Conservation (phyloP, 2,888 invertebrate genomes). For the Lasioglossum villosulum region DNA sequence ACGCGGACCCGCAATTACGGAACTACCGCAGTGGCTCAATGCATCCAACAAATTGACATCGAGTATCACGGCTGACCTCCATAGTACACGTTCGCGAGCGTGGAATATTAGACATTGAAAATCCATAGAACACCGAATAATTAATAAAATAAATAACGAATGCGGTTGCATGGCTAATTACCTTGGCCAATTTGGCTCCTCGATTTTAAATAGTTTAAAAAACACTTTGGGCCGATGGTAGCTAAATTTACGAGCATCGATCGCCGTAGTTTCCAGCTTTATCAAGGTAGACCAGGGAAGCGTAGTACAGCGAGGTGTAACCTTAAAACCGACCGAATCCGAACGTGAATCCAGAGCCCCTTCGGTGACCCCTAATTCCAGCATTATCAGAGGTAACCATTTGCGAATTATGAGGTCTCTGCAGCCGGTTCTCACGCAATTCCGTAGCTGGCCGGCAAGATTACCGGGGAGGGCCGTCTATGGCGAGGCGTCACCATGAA, state of each 20-base stretch:
- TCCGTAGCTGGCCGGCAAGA: slow-evolving; percentile 35
- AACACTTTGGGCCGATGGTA: neutral
- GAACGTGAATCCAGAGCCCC: slow-evolving; percentile 13
- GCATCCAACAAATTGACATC: slow-evolving; percentile 32
- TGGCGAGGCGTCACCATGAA: slow-evolving; percentile 53
- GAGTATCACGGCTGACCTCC: slow-evolving; percentile 10
- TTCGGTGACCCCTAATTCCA: slow-evolving; percentile 32
- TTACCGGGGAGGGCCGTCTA: slow-evolving; percentile 33
- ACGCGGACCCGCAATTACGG: slow-evolving; percentile 20
- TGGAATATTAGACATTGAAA: neutral
- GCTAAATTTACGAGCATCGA: neutral
- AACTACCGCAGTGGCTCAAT: slow-evolving; percentile 3
- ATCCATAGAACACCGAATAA: neutral
- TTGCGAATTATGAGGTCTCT: slow-evolving; percentile 42
- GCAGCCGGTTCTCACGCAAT: slow-evolving; percentile 43
- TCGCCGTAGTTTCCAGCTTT: neutral
- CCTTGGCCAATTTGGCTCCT: neutral
- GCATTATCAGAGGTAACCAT: slow-evolving; percentile 53
- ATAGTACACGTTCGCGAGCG: neutral
- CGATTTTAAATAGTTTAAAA: neutral
- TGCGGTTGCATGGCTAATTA: neutral
- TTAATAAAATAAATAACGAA: no score
- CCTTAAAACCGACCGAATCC: slow-evolving; percentile 27
- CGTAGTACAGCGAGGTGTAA: neutral
- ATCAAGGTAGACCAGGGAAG: slow-evolving; percentile 19